Evolutionary conservation across 2,797 vertebrate species (phyloP).

Genomic region (Xiphorhynchus erythropygius): DNA sequence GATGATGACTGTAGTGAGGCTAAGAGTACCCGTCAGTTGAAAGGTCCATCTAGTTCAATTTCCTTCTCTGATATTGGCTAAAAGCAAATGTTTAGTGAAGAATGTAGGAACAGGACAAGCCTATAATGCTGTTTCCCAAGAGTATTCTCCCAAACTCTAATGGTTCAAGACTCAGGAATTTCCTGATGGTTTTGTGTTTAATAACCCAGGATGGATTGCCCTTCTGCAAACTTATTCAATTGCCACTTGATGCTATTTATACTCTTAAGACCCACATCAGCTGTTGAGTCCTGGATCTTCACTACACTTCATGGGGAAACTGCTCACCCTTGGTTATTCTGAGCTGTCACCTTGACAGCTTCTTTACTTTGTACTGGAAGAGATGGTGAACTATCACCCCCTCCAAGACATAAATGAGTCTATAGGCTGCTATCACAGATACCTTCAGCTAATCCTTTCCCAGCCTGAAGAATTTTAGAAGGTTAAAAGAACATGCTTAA

Average conservation of each 20-base stretch:
- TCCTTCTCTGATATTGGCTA: neutral
- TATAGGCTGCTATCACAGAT: neutral
- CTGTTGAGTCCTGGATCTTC: neutral
- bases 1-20: neutral
- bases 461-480: neutral
- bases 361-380: neutral
- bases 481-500: neutral
- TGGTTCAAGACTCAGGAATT: neutral
- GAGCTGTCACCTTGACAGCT: neutral
- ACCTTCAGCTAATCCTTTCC: neutral
- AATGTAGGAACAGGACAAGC: neutral
- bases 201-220: neutral
- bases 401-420: neutral
- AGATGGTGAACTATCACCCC: neutral
- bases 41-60: neutral
- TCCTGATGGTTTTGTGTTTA: neutral
- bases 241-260: neutral
- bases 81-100: neutral
- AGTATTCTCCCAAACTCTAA: neutral
- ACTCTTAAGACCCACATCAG: neutral
- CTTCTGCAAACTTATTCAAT: slow-evolving; percentile 5
- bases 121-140: neutral
- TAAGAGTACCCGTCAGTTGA: neutral
- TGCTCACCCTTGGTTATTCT: neutral
- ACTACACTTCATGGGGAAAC: neutral